A percentile compares a stretch with the other conserved stretches of the same genome.
Conservation (phyloP, 2,113 vertebrate species). For the Actenoides lindsayi region DNA sequence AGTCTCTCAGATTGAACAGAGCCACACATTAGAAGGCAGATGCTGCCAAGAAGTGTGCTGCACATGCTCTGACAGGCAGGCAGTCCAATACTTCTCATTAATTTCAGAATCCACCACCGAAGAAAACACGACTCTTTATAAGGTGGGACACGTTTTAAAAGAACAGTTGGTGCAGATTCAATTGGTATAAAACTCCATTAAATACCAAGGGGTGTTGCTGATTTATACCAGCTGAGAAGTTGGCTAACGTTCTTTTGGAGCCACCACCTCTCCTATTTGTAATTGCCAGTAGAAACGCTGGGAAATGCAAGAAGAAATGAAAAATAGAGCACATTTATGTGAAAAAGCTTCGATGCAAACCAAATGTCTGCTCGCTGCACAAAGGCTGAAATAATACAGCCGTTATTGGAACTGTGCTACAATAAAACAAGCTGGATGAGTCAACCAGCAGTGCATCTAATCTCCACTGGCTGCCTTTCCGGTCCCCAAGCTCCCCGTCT, state of each 20-base stretch:
- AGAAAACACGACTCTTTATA: constrained; percentile 39
- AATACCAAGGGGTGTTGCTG: constrained; percentile 43
- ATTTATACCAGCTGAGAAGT: constrained; percentile 63
- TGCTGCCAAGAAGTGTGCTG: not conserved
- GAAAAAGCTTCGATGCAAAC: constrained; percentile 60
- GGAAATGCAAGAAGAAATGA: constrained; percentile 40
- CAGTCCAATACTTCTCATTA: not conserved
- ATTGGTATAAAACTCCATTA: constrained; percentile 35
- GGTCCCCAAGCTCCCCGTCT: constrained; percentile 56
- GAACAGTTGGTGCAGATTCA: constrained; percentile 47
- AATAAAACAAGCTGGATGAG: constrained; percentile 69
- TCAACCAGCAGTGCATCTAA: constrained; percentile 73
- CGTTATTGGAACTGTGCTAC: constrained; percentile 63
- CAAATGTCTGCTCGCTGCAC: constrained; percentile 52
- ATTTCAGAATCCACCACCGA: not conserved
- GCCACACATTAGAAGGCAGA: not conserved
- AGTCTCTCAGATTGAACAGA: not conserved
- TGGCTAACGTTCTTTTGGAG: constrained; percentile 18
- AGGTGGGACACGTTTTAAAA: constrained; percentile 37
- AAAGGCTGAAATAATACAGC: constrained; percentile 70
- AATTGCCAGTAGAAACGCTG: constrained; percentile 30
- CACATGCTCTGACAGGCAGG: not conserved
- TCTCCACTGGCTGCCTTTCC: constrained; percentile 75
- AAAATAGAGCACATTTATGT: constrained; percentile 45
- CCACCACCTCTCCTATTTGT: not conserved